phyloP scores from a whole-genome alignment of 2,888 invertebrate species.

The Acleris laterana region DNA sequence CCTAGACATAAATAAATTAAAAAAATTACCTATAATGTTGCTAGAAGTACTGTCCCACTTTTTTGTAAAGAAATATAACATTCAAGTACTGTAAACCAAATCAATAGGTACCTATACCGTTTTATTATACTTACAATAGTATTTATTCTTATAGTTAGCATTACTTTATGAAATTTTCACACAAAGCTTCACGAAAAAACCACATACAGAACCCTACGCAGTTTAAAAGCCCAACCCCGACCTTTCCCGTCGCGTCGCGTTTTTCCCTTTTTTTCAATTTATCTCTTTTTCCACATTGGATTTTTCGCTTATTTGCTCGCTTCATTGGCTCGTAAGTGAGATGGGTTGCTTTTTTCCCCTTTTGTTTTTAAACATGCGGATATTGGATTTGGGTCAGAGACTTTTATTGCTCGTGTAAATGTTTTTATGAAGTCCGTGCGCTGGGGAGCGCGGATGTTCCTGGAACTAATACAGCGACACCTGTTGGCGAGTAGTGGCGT shows the following conservation, averaged over 20 bases:
- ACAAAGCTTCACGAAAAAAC: not conserved
- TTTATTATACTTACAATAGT: no score
- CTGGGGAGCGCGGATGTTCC: constrained; percentile 39
- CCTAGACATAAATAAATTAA: no score
- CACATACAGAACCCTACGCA: constrained; percentile 14
- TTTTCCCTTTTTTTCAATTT: constrained; percentile 67
- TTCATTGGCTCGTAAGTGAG: constrained; percentile 83
- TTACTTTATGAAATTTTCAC: no score
- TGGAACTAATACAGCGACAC: constrained; percentile 47
- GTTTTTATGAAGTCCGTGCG: constrained; percentile 40
- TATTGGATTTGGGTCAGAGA: constrained; percentile 69
- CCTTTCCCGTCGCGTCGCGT: constrained; percentile 32
- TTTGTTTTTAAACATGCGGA: constrained; percentile 42
- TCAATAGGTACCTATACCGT: no score
- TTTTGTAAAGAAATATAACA: no score
- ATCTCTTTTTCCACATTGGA: constrained; percentile 80
- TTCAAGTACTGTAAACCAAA: no score
- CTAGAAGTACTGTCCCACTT: no score
- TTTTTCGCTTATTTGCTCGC: constrained; percentile 83
- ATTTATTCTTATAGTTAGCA: no score
- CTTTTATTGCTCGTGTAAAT: constrained; percentile 50
- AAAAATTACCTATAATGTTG: no score
- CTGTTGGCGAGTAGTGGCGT: constrained; percentile 21
- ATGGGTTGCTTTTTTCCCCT: constrained; percentile 57
- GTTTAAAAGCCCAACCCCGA: not conserved